phyloP scores from a whole-genome alignment of 2,797 vertebrate species.

The Pangasius macronema region DNA sequence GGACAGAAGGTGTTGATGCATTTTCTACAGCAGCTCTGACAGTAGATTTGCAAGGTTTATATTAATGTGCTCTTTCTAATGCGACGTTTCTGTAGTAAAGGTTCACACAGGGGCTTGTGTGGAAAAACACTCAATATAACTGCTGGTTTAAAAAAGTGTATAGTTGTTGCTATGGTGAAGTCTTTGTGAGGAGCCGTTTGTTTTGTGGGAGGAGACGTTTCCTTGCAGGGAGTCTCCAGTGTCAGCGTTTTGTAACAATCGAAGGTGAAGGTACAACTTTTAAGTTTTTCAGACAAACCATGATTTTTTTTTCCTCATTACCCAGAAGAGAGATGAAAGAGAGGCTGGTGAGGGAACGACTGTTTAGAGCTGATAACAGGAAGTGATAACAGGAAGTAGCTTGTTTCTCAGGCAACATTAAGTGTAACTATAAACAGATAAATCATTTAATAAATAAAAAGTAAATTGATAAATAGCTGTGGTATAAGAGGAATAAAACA shows the following conservation, averaged over 20 bases:
- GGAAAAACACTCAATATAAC: no score
- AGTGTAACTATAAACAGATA: background rate
- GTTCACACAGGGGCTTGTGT: background rate
- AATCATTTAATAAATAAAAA: background rate
- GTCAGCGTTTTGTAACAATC: background rate
- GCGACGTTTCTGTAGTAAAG: background rate
- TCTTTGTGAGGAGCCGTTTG: background rate
- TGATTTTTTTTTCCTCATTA: background rate
- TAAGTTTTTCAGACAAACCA: background rate
- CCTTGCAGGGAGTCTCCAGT: background rate
- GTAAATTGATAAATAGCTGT: background rate
- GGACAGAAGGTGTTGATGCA: background rate
- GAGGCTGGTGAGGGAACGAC: background rate
- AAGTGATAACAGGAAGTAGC: background rate
- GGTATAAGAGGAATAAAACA: background rate
- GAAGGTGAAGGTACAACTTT: background rate
- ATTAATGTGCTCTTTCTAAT: background rate
- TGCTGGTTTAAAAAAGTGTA: background rate
- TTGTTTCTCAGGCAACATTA: background rate
- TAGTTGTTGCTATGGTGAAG: background rate
- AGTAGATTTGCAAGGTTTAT: background rate
- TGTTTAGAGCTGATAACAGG: background rate
- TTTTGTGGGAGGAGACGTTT: background rate
- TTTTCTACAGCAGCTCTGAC: background rate
- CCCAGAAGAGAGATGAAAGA: background rate